Conservation (phyloP, 2,113 vertebrate species). For the Pomatostomus ruficeps region DNA sequence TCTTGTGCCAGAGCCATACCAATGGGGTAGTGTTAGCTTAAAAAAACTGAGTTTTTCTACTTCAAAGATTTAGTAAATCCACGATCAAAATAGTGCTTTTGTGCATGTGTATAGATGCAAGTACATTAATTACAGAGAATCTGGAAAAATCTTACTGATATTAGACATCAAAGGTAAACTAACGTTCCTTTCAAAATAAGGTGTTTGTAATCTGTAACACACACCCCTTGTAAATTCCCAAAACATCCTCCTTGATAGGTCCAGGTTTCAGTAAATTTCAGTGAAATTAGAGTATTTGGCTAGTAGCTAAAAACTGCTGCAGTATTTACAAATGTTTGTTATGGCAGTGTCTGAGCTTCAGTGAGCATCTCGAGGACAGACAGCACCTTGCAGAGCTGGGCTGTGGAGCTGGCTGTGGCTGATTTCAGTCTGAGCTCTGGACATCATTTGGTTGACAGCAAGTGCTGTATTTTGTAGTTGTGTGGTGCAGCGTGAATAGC, state of each 20-base stretch:
- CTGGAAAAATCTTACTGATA: background rate
- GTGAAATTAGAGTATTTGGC: background rate
- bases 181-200: background rate
- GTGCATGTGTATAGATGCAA: background rate
- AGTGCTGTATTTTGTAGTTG: background rate
- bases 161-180: background rate
- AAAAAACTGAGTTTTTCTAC: background rate
- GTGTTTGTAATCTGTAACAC: background rate
- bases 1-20: background rate
- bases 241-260: background rate
- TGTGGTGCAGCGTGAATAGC: background rate
- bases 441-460: background rate
- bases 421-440: background rate
- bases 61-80: background rate
- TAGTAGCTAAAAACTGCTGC: background rate
- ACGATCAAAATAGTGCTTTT: background rate
- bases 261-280: background rate
- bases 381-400: background rate
- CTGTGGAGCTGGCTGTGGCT: background rate
- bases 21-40: background rate
- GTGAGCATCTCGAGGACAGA: background rate
- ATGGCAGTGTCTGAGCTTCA: background rate
- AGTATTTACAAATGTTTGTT: background rate
- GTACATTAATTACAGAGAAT: background rate
- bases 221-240: background rate